These are phyloP conservation scores for Micrasema longulum DNA, from an alignment of 1,140 invertebrate species.

Conservation along the genomic window DNA sequence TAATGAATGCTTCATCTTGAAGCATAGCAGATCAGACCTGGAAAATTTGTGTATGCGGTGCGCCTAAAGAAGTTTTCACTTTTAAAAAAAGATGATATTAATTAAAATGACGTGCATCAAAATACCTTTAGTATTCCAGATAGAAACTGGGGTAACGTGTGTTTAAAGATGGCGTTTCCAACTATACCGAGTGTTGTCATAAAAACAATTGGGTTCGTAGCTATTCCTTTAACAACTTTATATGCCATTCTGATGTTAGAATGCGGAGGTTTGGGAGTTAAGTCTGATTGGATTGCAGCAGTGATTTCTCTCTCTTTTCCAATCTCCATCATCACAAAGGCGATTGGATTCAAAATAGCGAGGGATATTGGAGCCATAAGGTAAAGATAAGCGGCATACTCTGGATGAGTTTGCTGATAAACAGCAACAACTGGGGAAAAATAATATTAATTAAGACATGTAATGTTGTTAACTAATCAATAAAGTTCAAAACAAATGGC, in stretches of 20 bases:
- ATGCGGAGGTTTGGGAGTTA: constrained; percentile 53
- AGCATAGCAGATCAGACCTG: too few relatives aligned
- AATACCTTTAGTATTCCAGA: constrained; percentile 80
- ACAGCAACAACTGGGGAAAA: constrained; percentile 77
- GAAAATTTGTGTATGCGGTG: too few relatives aligned
- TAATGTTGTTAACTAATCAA: too few relatives aligned
- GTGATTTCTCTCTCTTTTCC: constrained; percentile 71
- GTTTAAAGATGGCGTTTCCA: constrained; percentile 86
- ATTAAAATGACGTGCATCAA: constrained; percentile 34
- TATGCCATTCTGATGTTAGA: constrained; percentile 55
- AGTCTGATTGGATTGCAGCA: constrained; percentile 17
- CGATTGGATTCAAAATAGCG: constrained; percentile 92
- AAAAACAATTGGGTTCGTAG: constrained; percentile 90
- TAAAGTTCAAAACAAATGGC: too few relatives aligned
- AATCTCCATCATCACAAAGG: constrained; percentile 91
- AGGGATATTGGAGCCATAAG: constrained; percentile 94
- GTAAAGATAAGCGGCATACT: constrained; percentile 92
- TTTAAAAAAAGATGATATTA: too few relatives aligned
- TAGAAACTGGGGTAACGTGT: constrained; percentile 81
- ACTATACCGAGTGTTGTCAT: constrained; percentile 93
- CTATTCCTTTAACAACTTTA: constrained; percentile 74
- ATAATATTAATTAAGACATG: neutral
- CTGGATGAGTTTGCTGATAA: constrained; percentile 84
- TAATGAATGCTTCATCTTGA: too few relatives aligned
- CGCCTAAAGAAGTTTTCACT: too few relatives aligned